Percentiles rank a stretch among this genome's conserved stretches.
Evolutionary conservation across 2,113 vertebrate species (phyloP).

Genomic region (Eulemur macaco): DNA sequence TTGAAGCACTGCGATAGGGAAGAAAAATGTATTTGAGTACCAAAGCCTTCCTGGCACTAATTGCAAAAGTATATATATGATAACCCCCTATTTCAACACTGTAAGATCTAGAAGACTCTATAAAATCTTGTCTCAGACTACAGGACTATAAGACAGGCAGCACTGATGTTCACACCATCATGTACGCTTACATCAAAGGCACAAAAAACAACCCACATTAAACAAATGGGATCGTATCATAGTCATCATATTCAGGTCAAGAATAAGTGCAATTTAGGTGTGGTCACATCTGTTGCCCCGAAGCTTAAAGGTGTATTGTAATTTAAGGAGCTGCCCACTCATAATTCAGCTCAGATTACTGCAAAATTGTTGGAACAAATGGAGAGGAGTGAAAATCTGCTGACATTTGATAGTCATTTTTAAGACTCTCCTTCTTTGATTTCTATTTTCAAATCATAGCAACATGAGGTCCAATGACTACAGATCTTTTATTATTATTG

Average conservation of each 20-base stretch:
- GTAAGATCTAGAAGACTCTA: neutral
- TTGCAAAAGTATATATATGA: neutral
- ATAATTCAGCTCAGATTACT: neutral
- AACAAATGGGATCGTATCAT: neutral
- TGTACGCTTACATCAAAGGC: neutral
- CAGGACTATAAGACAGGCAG: neutral
- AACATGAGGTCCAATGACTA: neutral
- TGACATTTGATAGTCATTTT: neutral
- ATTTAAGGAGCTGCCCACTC: neutral
- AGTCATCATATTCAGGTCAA: neutral
- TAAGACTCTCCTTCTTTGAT: neutral
- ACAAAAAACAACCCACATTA: neutral
- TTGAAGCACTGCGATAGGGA: neutral
- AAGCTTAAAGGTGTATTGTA: neutral
- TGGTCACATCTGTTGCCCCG: neutral
- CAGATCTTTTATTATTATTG: neutral
- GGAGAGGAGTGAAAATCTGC: neutral
- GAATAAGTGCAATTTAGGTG: neutral
- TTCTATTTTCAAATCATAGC: neutral
- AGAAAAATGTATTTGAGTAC: neutral
- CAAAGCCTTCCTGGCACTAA: neutral
- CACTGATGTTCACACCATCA: neutral
- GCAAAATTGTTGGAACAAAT: neutral
- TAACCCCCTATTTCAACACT: neutral
- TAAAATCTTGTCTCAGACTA: neutral